Evolutionary conservation across 2,113 vertebrate species (phyloP).

Genomic region (Pterocles burchelli): DNA sequence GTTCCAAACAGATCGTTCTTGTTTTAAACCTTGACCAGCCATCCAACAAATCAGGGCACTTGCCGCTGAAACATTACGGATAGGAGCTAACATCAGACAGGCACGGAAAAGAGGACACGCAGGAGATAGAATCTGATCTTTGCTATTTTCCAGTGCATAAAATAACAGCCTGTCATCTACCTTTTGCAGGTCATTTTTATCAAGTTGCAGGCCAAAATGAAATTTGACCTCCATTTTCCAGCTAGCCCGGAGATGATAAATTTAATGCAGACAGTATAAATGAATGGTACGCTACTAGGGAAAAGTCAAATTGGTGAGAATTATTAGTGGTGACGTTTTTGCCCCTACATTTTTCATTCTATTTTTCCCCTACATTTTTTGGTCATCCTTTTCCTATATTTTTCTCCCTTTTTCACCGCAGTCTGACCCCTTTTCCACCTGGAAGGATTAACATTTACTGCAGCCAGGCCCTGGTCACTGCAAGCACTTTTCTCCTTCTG

Average conservation of each 20-base stretch:
- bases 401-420: neutral
- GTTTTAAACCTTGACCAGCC: constrained; percentile 66
- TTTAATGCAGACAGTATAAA: constrained; percentile 64
- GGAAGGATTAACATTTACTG: neutral
- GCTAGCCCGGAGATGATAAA: constrained; percentile 66
- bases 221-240: constrained; percentile 81
- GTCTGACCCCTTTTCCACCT: neutral
- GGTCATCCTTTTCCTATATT: neutral
- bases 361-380: neutral
- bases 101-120: constrained; percentile 10
- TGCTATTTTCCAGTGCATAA: constrained; percentile 76
- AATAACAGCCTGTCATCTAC: constrained; percentile 80
- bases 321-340: constrained; percentile 29
- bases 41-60: constrained; percentile 65
- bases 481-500: neutral
- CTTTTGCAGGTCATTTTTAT: constrained; percentile 80
- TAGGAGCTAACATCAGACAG: constrained; percentile 14
- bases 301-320: constrained; percentile 28
- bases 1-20: constrained; percentile 65
- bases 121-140: constrained; percentile 65
- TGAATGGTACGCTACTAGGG: constrained; percentile 19
- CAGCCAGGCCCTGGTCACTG: neutral
- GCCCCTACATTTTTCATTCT: neutral
- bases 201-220: constrained; percentile 72
- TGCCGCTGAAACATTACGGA: constrained; percentile 26